Evolutionary conservation across 2,113 vertebrate genomes (phyloP).

Genomic region (Ceyx margarethae): DNA sequence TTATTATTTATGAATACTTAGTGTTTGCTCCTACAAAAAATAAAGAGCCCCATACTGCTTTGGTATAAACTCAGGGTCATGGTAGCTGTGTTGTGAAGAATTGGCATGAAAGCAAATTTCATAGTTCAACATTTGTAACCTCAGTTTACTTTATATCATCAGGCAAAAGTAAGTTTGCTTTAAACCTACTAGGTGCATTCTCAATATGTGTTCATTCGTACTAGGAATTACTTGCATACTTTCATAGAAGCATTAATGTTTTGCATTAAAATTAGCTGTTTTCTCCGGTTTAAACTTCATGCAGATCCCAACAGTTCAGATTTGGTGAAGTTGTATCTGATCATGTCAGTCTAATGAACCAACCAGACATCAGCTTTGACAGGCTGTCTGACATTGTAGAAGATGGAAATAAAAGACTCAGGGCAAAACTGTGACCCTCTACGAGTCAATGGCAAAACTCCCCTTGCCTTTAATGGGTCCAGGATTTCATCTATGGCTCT

Average conservation of each 20-base stretch:
- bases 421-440: constrained; percentile 35
- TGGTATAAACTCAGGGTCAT: background rate
- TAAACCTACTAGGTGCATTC: background rate
- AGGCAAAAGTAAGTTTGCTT: background rate
- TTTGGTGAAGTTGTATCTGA: constrained; percentile 15
- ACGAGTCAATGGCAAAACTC: constrained; percentile 37
- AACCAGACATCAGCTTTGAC: constrained; percentile 4
- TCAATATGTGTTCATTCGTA: rapidly evolving
- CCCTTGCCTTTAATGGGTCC: constrained; percentile 30
- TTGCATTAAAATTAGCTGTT: background rate
- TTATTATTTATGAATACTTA: background rate
- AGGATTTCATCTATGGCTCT: constrained; percentile 7
- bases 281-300: background rate
- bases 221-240: background rate
- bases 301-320: background rate
- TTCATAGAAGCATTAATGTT: background rate
- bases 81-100: background rate
- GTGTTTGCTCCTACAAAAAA: background rate
- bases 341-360: constrained; percentile 42
- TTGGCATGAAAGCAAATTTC: background rate
- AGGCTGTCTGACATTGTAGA: constrained; percentile 5
- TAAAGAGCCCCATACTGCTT: background rate
- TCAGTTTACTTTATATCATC: background rate
- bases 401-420: constrained; percentile 37
- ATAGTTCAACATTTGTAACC: constrained; percentile 1